These are phyloP conservation scores for Micromesistius poutassou DNA, from an alignment of 2,797 vertebrate species.

Conservation along the genomic window DNA sequence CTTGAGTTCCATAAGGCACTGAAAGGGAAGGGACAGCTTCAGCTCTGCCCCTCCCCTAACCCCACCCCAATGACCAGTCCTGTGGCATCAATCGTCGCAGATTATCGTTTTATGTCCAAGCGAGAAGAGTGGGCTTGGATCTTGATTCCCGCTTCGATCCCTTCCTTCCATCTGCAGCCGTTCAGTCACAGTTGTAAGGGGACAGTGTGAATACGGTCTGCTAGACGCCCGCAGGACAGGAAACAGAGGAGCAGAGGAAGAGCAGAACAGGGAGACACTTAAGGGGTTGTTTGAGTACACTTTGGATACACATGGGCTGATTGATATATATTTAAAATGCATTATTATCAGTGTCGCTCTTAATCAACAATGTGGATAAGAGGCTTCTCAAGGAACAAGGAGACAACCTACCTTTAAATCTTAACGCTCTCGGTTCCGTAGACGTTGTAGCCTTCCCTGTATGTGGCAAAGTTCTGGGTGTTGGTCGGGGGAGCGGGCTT, in stretches of 20 bases:
- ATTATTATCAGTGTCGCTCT: not conserved
- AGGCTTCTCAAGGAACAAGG: constrained; percentile 23
- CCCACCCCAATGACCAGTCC: constrained; percentile 78
- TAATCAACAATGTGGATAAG: not conserved
- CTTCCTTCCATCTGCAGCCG: constrained; percentile 48
- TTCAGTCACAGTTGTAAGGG: constrained; percentile 70
- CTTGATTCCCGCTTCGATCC: constrained; percentile 50
- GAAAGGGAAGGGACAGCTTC: constrained; percentile 86
- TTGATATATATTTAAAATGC: not conserved
- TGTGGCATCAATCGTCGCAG: constrained; percentile 89
- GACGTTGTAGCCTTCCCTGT: constrained; percentile 99
- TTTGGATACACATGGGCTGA: not conserved
- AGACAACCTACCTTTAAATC: constrained; percentile 90
- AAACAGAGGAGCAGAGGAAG: not conserved
- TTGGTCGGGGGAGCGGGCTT: constrained; percentile 95
- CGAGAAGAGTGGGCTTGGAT: constrained; percentile 63
- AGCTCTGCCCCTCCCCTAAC: constrained; percentile 71
- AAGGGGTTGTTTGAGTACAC: not conserved
- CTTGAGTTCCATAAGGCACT: constrained; percentile 99
- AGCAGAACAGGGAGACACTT: not conserved
- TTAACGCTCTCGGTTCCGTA: constrained; percentile 99
- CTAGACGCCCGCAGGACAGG: not conserved
- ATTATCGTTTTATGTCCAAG: constrained; percentile 80
- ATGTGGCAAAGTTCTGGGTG: constrained; percentile 99
- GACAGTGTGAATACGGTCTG: constrained; percentile 43